Evolutionary conservation across 2,797 vertebrate genomes (phyloP).

Genomic region (Rhynchotus rufescens): DNA sequence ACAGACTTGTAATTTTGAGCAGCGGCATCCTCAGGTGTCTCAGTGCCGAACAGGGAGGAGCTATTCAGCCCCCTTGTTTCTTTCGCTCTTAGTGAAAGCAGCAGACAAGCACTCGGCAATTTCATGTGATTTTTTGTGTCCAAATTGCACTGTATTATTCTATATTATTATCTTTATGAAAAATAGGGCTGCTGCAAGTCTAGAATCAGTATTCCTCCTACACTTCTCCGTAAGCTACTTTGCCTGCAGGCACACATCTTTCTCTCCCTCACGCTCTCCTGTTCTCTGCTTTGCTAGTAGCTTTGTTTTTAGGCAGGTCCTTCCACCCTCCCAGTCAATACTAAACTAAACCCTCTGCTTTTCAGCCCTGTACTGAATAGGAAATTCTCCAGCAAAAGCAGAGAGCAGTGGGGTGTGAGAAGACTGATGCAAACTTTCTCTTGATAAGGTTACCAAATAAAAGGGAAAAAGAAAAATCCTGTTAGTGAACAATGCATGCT

Average conservation of each 20-base stretch:
- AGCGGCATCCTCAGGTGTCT: not conserved
- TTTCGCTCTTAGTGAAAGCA: not conserved
- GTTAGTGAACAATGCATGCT: not conserved
- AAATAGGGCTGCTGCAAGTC: slow-evolving; percentile 43
- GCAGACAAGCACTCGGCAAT: slow-evolving; percentile 4
- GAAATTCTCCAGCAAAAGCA: not conserved
- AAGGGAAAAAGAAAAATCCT: not conserved
- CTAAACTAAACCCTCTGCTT: slow-evolving; percentile 1
- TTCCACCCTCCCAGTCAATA: not conserved
- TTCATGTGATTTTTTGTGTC: slow-evolving; percentile 22
- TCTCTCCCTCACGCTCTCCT: not conserved
- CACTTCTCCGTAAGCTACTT: slow-evolving; percentile 17
- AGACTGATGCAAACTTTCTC: not conserved
- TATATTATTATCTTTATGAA: slow-evolving; percentile 58
- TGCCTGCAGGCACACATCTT: not conserved
- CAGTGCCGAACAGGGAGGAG: not conserved
- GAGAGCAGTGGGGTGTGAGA: not conserved
- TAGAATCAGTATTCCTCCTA: slow-evolving; percentile 42
- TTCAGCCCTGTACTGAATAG: not conserved
- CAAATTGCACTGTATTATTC: slow-evolving; percentile 19
- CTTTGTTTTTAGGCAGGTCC: slow-evolving; percentile 17
- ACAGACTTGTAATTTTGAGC: not conserved
- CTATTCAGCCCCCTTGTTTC: not conserved
- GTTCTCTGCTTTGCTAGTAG: not conserved
- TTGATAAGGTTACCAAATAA: not conserved